phyloP scores from a whole-genome alignment of 1,140 invertebrate species.

The Homarus americanus region DNA sequence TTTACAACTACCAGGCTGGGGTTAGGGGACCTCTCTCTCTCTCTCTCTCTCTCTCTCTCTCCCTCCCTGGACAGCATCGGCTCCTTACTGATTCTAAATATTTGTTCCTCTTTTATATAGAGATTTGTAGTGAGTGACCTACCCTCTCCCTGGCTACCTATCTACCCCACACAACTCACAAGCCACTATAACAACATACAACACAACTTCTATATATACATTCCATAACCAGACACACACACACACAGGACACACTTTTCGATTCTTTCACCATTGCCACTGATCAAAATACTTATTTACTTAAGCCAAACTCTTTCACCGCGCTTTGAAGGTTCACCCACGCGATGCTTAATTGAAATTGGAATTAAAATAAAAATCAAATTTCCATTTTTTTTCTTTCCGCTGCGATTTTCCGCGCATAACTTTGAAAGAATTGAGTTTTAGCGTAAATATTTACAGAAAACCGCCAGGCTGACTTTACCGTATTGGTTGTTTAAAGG shows the following conservation, averaged over 20 bases:
- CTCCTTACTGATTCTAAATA: slow-evolving; percentile 14
- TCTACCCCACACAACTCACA: no score
- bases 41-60: slow-evolving; percentile 11
- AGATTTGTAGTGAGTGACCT: no score
- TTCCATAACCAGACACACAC: slow-evolving; percentile 15
- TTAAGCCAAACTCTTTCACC: slow-evolving; percentile 5
- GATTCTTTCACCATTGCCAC: slow-evolving; percentile 23
- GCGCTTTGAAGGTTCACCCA: background rate
- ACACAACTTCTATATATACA: no score
- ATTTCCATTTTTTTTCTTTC: slow-evolving; percentile 11
- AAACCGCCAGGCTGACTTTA: background rate
- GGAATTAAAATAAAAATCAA: slow-evolving; percentile 48
- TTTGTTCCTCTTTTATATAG: background rate
- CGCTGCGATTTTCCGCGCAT: slow-evolving; percentile 22
- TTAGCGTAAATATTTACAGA: slow-evolving; percentile 26
- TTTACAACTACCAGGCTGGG: background rate
- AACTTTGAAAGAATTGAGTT: slow-evolving; percentile 30
- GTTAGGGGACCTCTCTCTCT: background rate
- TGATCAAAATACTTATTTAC: slow-evolving; percentile 44
- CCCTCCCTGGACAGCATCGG: background rate
- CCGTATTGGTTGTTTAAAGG: background rate
- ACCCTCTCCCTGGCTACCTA: no score
- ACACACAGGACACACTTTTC: background rate
- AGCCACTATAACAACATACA: no score
- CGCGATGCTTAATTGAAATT: slow-evolving; percentile 22